These are phyloP conservation scores for Dissostichus mawsoni DNA, from an alignment of 2,113 vertebrate genomes.

Conservation along the genomic window DNA sequence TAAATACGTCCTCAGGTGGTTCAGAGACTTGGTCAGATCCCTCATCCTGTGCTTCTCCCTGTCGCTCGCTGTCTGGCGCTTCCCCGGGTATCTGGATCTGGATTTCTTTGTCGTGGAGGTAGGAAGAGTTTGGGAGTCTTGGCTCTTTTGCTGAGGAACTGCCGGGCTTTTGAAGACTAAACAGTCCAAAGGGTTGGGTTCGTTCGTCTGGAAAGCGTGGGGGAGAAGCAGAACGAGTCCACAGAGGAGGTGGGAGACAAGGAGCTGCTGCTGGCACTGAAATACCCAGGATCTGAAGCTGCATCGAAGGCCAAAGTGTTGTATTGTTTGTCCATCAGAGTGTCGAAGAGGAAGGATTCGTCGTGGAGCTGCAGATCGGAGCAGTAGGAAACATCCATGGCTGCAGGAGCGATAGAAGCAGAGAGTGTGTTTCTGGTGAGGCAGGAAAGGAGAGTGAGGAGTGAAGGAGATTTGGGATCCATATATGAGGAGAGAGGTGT, in stretches of 20 bases:
- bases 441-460: conserved; percentile 64
- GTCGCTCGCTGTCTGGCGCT: conserved; percentile 90
- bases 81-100: conserved; percentile 69
- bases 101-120: conserved; percentile 60
- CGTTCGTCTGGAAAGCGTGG: conserved; percentile 31
- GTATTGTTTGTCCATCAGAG: conserved; percentile 67
- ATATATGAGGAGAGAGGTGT: conserved; percentile 87
- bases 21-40: conserved; percentile 89
- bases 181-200: conserved; percentile 23
- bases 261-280: conserved; percentile 82
- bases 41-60: conserved; percentile 96
- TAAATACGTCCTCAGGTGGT: conserved; percentile 88
- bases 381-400: conserved; percentile 74
- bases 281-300: conserved; percentile 61
- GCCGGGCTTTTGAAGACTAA: conserved; percentile 44
- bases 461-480: conserved; percentile 29
- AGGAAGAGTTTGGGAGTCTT: too few relatives aligned
- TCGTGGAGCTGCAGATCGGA: conserved; percentile 71
- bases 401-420: conserved; percentile 12
- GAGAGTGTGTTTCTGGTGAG: conserved; percentile 45
- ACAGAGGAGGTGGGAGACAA: conserved; percentile 87
- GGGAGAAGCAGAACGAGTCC: conserved; percentile 85
- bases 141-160: background rate
- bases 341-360: conserved; percentile 60
- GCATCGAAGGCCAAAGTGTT: conserved; percentile 41